phyloP scores from a whole-genome alignment of 2,888 invertebrate genomes.

The Myopa testacea region DNA sequence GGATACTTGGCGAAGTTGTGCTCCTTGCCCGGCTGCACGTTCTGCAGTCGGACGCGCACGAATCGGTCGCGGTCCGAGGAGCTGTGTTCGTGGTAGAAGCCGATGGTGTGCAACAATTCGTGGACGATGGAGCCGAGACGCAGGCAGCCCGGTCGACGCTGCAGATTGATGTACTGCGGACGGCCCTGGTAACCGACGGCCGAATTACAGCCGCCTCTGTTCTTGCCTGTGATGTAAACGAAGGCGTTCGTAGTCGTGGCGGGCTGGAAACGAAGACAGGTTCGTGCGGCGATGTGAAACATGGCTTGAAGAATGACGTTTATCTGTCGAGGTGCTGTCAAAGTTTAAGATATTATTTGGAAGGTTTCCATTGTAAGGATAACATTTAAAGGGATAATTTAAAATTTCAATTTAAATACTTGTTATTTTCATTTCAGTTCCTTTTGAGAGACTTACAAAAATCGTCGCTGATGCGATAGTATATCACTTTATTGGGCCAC shows the following conservation, averaged over 20 bases:
- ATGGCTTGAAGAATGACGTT: conserved; percentile 45
- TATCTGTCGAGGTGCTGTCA: neutral
- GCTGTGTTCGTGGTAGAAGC: conserved; percentile 85
- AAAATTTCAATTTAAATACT: neutral
- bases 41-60: conserved; percentile 70
- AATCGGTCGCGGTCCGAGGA: conserved; percentile 78
- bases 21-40: conserved; percentile 71
- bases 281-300: conserved; percentile 44
- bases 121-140: conserved; percentile 74
- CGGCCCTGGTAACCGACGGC: conserved; percentile 75
- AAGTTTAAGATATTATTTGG: neutral
- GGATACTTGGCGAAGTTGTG: conserved; percentile 77
- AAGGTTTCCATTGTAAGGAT: too few relatives aligned
- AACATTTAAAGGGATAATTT: neutral
- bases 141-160: conserved; percentile 57
- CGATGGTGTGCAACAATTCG: conserved; percentile 80
- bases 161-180: conserved; percentile 54
- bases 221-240: conserved; percentile 28
- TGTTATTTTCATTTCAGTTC: neutral
- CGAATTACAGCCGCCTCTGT: conserved; percentile 77
- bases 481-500: conserved; percentile 42
- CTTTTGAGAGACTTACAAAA: conserved; percentile 43
- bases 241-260: conserved; percentile 18
- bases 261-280: conserved; percentile 47
- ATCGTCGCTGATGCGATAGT: conserved; percentile 45